These are phyloP conservation scores for Thamnophis elegans DNA, from an alignment of 2,797 vertebrate genomes.

Conservation along the genomic window DNA sequence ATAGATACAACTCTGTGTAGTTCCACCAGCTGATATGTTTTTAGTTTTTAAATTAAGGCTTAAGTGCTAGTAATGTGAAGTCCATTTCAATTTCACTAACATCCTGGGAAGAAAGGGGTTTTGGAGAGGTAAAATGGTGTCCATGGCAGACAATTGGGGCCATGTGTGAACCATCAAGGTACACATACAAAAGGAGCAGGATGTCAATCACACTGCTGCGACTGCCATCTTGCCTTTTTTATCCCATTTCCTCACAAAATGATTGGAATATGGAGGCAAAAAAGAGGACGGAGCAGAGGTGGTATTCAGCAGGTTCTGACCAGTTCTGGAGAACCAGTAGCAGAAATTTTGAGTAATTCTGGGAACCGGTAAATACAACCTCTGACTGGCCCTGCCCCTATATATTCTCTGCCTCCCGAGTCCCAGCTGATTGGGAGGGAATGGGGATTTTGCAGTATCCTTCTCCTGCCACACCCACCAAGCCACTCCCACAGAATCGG, in stretches of 20 bases:
- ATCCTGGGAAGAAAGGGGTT: not conserved
- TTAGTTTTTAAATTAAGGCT: not conserved
- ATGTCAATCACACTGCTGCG: not conserved
- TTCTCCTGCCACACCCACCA: too few species aligned
- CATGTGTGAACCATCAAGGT: not conserved
- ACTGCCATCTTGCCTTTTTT: not conserved
- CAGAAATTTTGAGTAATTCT: too few species aligned
- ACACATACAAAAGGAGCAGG: not conserved
- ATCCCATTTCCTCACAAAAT: not conserved
- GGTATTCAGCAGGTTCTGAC: too few species aligned
- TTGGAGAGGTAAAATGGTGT: not conserved
- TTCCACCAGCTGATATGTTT: constrained; percentile 3
- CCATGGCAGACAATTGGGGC: not conserved
- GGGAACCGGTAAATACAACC: too few species aligned
- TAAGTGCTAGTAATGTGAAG: not conserved
- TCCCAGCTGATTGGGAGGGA: too few species aligned
- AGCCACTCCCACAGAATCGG: too few species aligned
- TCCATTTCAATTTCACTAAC: not conserved
- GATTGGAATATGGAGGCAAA: not conserved
- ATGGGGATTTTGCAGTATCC: too few species aligned
- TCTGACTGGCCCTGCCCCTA: too few species aligned
- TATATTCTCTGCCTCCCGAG: too few species aligned
- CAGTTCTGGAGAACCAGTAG: too few species aligned
- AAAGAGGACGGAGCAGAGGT: not conserved
- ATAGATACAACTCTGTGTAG: constrained; percentile 36